phyloP scores from a whole-genome alignment of 2,113 vertebrate genomes.

The Sula dactylatra region DNA sequence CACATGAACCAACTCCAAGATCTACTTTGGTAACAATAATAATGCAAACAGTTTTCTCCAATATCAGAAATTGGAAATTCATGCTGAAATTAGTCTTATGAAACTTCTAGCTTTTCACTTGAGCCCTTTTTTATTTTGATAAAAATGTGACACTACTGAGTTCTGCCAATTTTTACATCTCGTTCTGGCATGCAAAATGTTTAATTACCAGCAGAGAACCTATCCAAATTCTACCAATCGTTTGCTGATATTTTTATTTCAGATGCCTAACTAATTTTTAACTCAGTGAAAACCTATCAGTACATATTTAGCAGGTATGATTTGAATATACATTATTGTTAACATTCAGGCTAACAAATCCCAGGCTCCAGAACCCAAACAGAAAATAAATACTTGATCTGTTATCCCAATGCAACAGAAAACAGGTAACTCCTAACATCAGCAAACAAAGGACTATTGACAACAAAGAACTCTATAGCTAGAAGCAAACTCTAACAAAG shows the following conservation, averaged over 20 bases:
- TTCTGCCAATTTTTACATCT: neutral
- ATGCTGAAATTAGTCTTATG: neutral
- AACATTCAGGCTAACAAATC: neutral
- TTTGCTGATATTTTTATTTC: neutral
- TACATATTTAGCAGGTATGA: neutral
- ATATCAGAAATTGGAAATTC: neutral
- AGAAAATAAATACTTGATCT: neutral
- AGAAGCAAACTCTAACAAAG: neutral
- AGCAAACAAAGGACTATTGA: neutral
- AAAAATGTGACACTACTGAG: neutral
- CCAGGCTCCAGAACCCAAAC: neutral
- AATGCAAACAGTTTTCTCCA: neutral
- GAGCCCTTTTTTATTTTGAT: neutral
- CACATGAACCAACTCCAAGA: neutral
- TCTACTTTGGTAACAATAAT: neutral
- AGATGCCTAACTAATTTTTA: neutral
- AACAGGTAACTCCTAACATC: neutral
- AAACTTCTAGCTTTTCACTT: neutral
- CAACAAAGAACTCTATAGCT: neutral
- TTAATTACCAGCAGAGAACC: neutral
- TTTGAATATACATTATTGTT: neutral
- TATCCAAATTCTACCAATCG: neutral
- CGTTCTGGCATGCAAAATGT: neutral
- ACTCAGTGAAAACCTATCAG: neutral
- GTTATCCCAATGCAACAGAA: neutral